phyloP scores from a whole-genome alignment of 2,888 invertebrate species.

The Caenorhabditis sinica region DNA sequence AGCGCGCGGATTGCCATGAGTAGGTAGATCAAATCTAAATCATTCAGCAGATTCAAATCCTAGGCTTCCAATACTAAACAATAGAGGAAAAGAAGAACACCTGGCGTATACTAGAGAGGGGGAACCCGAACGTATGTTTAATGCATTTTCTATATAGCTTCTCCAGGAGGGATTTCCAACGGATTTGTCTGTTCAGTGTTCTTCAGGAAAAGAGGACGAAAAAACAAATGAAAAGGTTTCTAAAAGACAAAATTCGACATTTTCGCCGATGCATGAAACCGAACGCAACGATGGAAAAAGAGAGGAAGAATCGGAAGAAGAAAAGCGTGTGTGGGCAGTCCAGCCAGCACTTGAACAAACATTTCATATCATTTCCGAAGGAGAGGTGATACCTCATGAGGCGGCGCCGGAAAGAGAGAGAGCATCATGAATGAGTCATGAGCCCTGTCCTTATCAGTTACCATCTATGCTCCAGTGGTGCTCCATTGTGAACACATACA shows the following conservation, averaged over 20 bases:
- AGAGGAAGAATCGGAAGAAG: not conserved
- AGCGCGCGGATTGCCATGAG: too few relatives aligned
- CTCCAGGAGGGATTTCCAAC: not conserved
- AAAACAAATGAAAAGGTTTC: constrained; percentile 32
- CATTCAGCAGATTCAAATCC: too few relatives aligned
- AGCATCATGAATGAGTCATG: not conserved
- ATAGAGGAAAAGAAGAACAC: constrained; percentile 10
- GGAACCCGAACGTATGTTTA: constrained; percentile 2
- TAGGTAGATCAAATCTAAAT: too few relatives aligned
- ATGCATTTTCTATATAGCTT: constrained; percentile 37
- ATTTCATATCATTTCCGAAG: constrained; percentile 27
- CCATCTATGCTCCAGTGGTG: too few relatives aligned
- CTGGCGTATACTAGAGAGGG: constrained; percentile 2
- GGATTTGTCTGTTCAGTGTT: not conserved
- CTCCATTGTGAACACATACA: too few relatives aligned
- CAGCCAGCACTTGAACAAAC: constrained; percentile 57
- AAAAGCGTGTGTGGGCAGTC: constrained; percentile 15
- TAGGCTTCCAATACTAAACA: not conserved
- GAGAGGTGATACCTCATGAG: constrained; percentile 27
- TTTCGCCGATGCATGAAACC: constrained; percentile 36
- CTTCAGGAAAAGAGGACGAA: constrained; percentile 5
- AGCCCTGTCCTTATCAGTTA: not conserved
- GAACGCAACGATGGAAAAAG: constrained; percentile 3
- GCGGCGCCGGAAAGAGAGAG: constrained; percentile 1
- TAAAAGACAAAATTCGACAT: not conserved